Base-by-base conservation (phyloP, 2,113 vertebrate genomes). In the Pseudorasbora parva region DNA sequence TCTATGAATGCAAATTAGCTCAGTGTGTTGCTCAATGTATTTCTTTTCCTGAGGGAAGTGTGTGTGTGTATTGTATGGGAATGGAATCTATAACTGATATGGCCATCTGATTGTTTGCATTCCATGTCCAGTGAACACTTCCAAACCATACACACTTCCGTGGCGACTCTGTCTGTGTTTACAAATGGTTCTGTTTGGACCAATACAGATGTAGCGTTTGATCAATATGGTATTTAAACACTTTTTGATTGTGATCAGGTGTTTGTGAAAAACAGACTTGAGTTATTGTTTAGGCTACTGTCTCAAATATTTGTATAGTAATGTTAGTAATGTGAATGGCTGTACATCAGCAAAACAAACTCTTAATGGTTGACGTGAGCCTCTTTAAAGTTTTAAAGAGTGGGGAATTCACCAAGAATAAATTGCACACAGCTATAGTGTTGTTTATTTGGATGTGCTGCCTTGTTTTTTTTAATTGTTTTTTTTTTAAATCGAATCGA, bases 261-360 rank as follows among this genome's bases (percentile, higher is more conserved):
- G 33, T 14, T 78, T 14, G n/a, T 59, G 83, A 88, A 89, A 91
- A 88, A 90, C 82, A 74, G 75, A 37, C 19, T 37, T 6, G 0
- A 25, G 75, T 17, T 78, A 47, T 80, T 79, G 66, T 60, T 59
- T 72, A 78, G 43, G 57, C 64, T 47, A 78, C 75, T 59, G 75
- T 14, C 54, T 78, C 33, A 78, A 78, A 60, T 60, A 78, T 43
- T 78, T 78, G 56, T 59, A 2, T 15, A 25, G 37, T 43, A 43
- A 60, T n/a, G 30, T 77, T n/a, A 79, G 49, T 25, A 1, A 45
- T 80, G 83, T 71, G 64, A 79, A 19, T 8, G 23, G 9, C 30
- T 60, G 17, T 25, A 68, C 17, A 51, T 41, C 21, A 75, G 25
- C 47, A 15, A 77, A 59, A 54, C 19, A 76, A 33, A 59, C 14